These are phyloP conservation scores for Acrobasis suavella DNA, from an alignment of 2,888 invertebrate species.

Conservation along the genomic window DNA sequence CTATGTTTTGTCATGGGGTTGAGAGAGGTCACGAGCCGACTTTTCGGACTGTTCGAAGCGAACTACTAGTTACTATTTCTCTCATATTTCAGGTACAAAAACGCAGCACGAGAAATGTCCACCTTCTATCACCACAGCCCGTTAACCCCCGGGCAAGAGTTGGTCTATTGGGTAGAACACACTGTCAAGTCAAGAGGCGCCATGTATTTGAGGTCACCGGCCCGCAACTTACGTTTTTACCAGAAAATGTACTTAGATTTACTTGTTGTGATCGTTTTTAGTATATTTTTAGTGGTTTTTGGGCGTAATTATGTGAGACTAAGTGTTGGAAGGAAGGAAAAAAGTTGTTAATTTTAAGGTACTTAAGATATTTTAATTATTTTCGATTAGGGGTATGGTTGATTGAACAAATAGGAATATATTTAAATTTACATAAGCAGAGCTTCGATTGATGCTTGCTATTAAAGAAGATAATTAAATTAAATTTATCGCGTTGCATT, in stretches of 20 bases:
- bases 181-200: constrained; percentile 82
- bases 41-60: no score
- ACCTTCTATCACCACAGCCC: constrained; percentile 63
- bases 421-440: no score
- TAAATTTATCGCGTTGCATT: no score
- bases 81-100: constrained; percentile 38
- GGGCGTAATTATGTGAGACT: not conserved
- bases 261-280: constrained; percentile 26
- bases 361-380: no score
- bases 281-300: not conserved
- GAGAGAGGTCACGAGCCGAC: no score
- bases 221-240: constrained; percentile 43
- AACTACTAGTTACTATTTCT: not conserved
- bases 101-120: constrained; percentile 42
- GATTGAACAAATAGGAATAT: no score
- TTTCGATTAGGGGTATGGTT: no score
- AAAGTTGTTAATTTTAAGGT: constrained; percentile 1
- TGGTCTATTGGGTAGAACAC: constrained; percentile 87
- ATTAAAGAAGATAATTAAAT: no score
- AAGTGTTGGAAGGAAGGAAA: constrained; percentile 3
- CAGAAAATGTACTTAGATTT: constrained; percentile 58
- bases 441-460: no score
- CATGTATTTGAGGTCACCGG: constrained; percentile 63
- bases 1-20: no score
- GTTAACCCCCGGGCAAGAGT: constrained; percentile 78